These are phyloP conservation scores for Odontomachus brunneus DNA, from an alignment of 1,140 invertebrate genomes.

Conservation along the genomic window DNA sequence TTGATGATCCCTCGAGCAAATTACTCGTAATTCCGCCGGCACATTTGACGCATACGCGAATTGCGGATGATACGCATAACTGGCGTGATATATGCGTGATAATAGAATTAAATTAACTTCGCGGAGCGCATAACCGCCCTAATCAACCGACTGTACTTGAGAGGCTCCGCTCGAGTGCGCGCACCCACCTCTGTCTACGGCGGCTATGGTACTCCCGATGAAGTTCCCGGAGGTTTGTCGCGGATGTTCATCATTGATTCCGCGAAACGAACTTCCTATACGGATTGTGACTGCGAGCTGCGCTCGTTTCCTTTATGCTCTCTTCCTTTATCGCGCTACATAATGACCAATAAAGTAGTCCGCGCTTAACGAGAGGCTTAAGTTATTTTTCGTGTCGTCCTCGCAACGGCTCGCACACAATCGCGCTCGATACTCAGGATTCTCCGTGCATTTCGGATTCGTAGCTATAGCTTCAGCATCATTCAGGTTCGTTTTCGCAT, in stretches of 20 bases:
- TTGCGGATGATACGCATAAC: slow-evolving; percentile 23
- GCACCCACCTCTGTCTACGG: neutral
- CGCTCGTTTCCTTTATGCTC: slow-evolving; percentile 1
- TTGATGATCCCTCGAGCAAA: slow-evolving; percentile 6
- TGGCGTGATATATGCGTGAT: slow-evolving; percentile 21
- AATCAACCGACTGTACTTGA: slow-evolving; percentile 38
- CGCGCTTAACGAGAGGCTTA: no score
- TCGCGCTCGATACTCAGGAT: neutral
- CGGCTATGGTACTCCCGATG: slow-evolving; percentile 1
- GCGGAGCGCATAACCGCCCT: slow-evolving; percentile 12
- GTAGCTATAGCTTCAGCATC: slow-evolving; percentile 32
- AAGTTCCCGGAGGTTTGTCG: slow-evolving; percentile 26
- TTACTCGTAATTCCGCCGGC: slow-evolving; percentile 26
- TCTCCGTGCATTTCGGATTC: slow-evolving; percentile 41
- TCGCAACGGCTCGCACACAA: no score
- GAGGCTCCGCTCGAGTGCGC: slow-evolving; percentile 11
- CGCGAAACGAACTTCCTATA: slow-evolving; percentile 49
- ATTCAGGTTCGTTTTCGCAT: slow-evolving; percentile 54
- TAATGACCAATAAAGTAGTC: no score
- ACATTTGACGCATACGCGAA: neutral
- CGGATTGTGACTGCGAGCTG: slow-evolving; percentile 10
- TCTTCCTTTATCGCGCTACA: neutral
- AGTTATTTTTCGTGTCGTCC: no score
- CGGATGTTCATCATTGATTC: slow-evolving; percentile 36
- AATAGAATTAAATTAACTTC: slow-evolving; percentile 51